Conservation (phyloP, 2,888 invertebrate species). For the Meandrusa payeni region DNA sequence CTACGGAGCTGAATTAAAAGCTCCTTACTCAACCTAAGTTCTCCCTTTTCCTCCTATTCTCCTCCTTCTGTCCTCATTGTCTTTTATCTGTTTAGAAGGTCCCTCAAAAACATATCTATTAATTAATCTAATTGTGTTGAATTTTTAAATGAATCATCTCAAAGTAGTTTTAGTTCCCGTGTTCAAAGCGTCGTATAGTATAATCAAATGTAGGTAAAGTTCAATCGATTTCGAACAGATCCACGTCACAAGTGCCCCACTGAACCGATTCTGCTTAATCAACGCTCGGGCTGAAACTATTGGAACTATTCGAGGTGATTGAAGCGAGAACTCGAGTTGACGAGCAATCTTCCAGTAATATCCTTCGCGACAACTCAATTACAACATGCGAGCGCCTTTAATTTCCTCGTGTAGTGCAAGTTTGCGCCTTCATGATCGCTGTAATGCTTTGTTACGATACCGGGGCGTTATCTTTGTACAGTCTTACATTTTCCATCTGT, state of each 20-base stretch:
- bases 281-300: conserved; percentile 64
- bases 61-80: no score
- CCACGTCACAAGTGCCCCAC: conserved; percentile 55
- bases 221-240: conserved; percentile 39
- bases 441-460: conserved; percentile 9
- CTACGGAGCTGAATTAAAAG: no score
- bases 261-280: conserved; percentile 76
- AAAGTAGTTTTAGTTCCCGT: no score
- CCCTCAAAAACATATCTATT: no score
- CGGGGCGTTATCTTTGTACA: neutral
- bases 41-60: no score
- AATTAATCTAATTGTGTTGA: no score
- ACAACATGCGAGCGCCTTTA: conserved; percentile 61
- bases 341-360: conserved; percentile 79
- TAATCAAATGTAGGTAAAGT: conserved; percentile 11
- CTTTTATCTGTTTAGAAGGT: no score
- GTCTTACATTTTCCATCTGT: no score
- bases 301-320: conserved; percentile 65
- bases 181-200: conserved; percentile 4
- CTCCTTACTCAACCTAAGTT: no score
- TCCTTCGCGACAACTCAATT: conserved; percentile 75
- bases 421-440: conserved; percentile 21
- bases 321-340: conserved; percentile 66
- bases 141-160: no score
- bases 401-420: conserved; percentile 58